These are phyloP conservation scores for Trichomalopsis sarcophagae DNA, from an alignment of 1,140 invertebrate species.

Conservation along the genomic window DNA sequence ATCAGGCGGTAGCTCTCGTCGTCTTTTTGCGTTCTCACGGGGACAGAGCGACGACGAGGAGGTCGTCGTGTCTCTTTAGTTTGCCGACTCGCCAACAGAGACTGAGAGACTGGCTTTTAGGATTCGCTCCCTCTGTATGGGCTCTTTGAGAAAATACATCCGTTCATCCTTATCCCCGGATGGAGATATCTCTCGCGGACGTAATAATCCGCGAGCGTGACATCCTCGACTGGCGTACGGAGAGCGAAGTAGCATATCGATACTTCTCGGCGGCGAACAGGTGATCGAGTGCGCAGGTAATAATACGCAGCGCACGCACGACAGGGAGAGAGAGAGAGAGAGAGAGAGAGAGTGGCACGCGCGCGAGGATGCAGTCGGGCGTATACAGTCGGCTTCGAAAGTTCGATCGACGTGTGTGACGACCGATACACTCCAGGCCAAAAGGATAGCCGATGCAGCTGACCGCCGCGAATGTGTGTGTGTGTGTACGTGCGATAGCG, in stretches of 20 bases:
- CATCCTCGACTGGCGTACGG: background rate
- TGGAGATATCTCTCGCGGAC: background rate
- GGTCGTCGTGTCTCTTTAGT: constrained; percentile 2
- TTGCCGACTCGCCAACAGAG: background rate
- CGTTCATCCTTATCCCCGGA: background rate
- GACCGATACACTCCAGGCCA: background rate
- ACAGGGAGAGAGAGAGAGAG: constrained; percentile 41
- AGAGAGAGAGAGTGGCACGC: constrained; percentile 50
- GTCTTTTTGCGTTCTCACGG: constrained; percentile 27
- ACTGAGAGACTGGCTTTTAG: background rate
- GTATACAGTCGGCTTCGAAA: background rate
- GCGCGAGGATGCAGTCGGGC: constrained; percentile 38
- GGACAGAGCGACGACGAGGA: background rate
- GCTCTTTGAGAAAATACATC: background rate
- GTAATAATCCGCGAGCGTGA: constrained; percentile 4
- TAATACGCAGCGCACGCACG: constrained; percentile 29
- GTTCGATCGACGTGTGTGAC: background rate
- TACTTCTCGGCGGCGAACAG: constrained; percentile 3
- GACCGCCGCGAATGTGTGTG: background rate
- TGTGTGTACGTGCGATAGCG: background rate
- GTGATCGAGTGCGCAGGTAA: constrained; percentile 30
- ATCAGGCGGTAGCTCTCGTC: background rate
- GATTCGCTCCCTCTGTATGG: background rate
- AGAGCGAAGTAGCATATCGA: background rate
- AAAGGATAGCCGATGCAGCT: constrained; percentile 20